These are phyloP conservation scores for Gracilinanus agilis DNA, from an alignment of 2,113 vertebrate genomes.

Conservation along the genomic window DNA sequence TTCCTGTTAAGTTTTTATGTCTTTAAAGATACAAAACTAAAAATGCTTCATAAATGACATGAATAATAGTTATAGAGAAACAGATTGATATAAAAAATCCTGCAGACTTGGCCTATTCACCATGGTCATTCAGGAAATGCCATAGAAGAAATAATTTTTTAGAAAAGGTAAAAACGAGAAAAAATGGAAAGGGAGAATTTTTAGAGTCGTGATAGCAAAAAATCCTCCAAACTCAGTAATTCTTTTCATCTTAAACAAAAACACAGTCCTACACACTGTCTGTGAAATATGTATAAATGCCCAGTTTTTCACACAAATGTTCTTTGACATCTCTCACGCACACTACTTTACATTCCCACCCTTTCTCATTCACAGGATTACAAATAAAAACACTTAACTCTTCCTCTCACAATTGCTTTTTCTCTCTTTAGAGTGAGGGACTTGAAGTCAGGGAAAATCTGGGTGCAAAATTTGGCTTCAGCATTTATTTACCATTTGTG, in stretches of 20 bases:
- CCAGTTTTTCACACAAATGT: neutral
- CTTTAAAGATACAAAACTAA: constrained; percentile 73
- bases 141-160: neutral
- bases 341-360: neutral
- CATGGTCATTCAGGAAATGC: constrained; percentile 48
- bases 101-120: constrained; percentile 53
- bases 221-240: neutral
- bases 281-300: neutral
- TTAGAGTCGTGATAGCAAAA: constrained; percentile 34
- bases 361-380: neutral
- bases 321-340: neutral
- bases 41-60: constrained; percentile 72
- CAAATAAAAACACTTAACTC: neutral
- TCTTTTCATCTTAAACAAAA: constrained; percentile 37
- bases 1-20: constrained; percentile 77
- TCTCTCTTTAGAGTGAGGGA: neutral
- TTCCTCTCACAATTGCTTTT: neutral
- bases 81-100: constrained; percentile 66
- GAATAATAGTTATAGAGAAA: constrained; percentile 65
- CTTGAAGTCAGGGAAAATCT: neutral
- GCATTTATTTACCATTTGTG: neutral
- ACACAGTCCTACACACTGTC: neutral
- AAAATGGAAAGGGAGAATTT: neutral
- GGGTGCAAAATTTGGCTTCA: neutral
- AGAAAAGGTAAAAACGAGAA: neutral